Conservation (phyloP, 2,113 vertebrate species). For the Dasypus novemcinctus region DNA sequence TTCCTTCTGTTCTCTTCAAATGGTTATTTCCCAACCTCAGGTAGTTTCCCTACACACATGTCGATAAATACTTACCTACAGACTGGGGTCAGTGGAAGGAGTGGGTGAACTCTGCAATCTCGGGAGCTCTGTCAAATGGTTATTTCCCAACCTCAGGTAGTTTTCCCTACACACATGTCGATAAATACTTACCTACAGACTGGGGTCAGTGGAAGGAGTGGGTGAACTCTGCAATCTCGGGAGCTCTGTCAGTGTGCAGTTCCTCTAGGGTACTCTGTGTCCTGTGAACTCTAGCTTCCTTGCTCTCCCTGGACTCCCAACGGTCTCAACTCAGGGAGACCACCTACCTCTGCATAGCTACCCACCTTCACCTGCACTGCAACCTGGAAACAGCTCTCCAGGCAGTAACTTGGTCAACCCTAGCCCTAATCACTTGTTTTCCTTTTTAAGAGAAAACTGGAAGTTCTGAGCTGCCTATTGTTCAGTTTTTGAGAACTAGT, state of each 20-base stretch:
- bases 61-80: too few relatives aligned
- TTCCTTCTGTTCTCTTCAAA: not conserved
- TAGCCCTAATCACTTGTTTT: not conserved
- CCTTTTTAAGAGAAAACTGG: not conserved
- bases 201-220: accelerated
- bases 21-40: not conserved
- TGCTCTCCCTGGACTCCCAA: not conserved
- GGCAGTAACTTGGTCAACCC: not conserved
- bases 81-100: accelerated
- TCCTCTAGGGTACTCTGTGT: too few relatives aligned
- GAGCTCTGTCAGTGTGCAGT: not conserved
- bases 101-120: not conserved
- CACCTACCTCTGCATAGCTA: not conserved
- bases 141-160: not conserved
- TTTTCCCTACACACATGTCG: not conserved
- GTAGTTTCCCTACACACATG: not conserved
- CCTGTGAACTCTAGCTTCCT: not conserved
- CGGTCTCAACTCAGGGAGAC: not conserved
- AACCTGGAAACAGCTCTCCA: not conserved
- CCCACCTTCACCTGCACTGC: not conserved
- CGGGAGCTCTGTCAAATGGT: too few relatives aligned
- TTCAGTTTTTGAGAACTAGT: not conserved
- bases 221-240: not conserved
- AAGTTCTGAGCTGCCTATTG: not conserved
- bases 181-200: too few relatives aligned